Base-by-base conservation (phyloP, 2,113 vertebrate species). In the Talpa occidentalis region DNA sequence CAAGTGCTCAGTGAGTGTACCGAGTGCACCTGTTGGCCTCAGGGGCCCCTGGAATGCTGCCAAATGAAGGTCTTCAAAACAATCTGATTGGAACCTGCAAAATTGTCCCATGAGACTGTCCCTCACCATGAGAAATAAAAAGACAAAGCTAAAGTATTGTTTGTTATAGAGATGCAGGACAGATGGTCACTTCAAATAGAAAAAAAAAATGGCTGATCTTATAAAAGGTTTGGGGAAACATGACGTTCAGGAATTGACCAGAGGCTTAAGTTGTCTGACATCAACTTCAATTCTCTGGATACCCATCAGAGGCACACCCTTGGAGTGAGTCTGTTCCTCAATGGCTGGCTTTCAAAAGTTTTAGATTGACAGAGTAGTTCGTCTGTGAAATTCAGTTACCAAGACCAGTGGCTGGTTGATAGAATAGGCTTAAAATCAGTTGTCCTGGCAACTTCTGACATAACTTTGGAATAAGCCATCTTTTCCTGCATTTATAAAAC, bases 81-180 rank as follows among this genome's bases (percentile, higher is more conserved):
- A 22, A 21, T 62, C 59, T 89, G 2, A 22, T 64, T 35, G 42
- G 44, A 78, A 37, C 26, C 12, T 94, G 24, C 54, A 35, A 59
- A 96, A 92, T 4, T 54, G 12, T 91, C 30, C n/a, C 80, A 49
- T 54, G 74, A 97, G 7, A 82, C 15, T 64, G 60, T 76, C 59
- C 78, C 24, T 52, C 76, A 92, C 70, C n/a, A 83, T 69, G 37
- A 90, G 62, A 83, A 80, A 90, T 70, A 76, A 87, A 95, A 87
- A 95, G 10, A 64, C n/a, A 94, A 94, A 94, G n/a, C 22, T 64
- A 94, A 88, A 8, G 32, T 78, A 49, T 35, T 83, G 9, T 22
- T 79, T 89, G 32, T 82, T n/a, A 64, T 54, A 88, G 35, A 77
- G 66, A 64, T 66, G 42, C 9, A 21, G 4, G 64, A 90, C 66